Base-by-base conservation (phyloP, 2,888 invertebrate genomes). In the Selenia dentaria region DNA sequence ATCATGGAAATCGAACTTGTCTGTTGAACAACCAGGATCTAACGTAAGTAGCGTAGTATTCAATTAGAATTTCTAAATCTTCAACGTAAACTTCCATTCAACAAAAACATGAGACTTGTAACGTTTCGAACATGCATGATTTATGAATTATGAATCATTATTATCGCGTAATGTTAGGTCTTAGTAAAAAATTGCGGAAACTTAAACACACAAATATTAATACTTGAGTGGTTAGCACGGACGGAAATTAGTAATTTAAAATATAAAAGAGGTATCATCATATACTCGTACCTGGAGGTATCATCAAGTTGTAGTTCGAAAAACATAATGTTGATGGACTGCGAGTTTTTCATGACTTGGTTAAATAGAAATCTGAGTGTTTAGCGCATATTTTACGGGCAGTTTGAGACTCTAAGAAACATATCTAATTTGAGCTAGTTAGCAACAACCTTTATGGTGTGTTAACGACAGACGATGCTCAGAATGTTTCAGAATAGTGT, bases 401-500 rank as follows among this genome's bases (percentile, higher is more conserved):
- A 18, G 29, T 41, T 28, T 40, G 31, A 33, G 39, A 45, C 46
- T 48, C 41, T 55, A 45, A 12, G n/a, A 27, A 14, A 11, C 13
- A 20, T 9, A 16, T 14, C 25, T 13, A 22, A 32, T 36, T 9
- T 32, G 9, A n/a, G 5, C 35, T 32, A n/a, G 20, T 26, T 37
- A 32, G 26, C 24, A 37, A 44, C 43, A 32, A 36, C 8, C n/a
- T 37, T 31, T 32, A 11, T 32, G 22, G 10, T 43, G 20, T 43
- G 22, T 31, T 37, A 39, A 32, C 36, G 18, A 46, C 2, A 37
- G 51, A 62, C 57, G 57, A 54, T 51, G 42, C 29, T 43, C 39
- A 59, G 54, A 57, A 62, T 62, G 27, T 57, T 36, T 45, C 32
- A 48, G 37, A 44, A 55, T 54, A 51, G 50, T 63, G 63, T 59